Conservation (phyloP, 1,140 invertebrate species). For the Pentalonia nigronervosa region DNA sequence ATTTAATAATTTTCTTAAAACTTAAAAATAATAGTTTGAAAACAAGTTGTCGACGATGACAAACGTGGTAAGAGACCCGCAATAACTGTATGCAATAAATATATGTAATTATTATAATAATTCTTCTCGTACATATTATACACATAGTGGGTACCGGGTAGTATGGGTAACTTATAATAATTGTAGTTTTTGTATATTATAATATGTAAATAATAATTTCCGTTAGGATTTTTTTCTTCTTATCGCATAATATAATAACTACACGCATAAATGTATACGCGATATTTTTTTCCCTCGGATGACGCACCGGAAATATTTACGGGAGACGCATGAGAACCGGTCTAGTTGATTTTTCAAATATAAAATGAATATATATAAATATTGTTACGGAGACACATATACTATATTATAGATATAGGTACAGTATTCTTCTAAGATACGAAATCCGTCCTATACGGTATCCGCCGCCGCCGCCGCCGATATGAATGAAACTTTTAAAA, state of each 20-base stretch:
- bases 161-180: neutral
- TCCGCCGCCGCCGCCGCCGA: neutral
- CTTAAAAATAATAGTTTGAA: neutral
- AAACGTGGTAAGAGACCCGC: neutral
- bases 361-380: neutral
- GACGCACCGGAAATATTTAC: neutral
- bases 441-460: neutral
- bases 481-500: slow-evolving; percentile 41
- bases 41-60: neutral
- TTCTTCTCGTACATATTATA: neutral
- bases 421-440: neutral
- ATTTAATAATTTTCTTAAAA: neutral
- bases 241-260: neutral
- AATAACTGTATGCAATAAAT: neutral
- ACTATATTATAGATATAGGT: neutral
- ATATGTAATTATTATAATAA: neutral
- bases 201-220: neutral
- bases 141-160: neutral
- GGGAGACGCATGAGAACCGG: neutral
- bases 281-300: neutral
- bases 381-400: neutral
- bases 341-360: neutral
- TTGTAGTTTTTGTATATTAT: slow-evolving; percentile 3
- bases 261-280: neutral
- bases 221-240: neutral